A percentile compares a stretch with the other conserved stretches of the same genome.
Conservation (phyloP, 2,888 invertebrate species). For the Entomobrya multifasciata region DNA sequence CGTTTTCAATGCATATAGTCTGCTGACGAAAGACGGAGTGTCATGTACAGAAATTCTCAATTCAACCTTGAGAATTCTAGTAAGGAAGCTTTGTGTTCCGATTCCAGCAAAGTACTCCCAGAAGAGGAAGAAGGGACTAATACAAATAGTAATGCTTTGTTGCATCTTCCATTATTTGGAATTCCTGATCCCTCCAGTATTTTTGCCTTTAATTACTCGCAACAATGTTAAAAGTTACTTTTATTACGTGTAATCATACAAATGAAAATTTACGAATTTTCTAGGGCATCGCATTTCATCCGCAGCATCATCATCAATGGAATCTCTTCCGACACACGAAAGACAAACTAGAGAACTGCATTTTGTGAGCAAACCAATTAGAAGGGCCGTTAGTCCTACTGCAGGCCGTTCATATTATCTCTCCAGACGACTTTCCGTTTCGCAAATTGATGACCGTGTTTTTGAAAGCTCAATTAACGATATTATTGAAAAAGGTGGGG, state of each 20-base stretch:
- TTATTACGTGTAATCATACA: too few relatives aligned
- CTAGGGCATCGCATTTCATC: neutral
- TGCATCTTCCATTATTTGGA: constrained; percentile 42
- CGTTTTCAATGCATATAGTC: too few relatives aligned
- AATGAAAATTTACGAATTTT: too few relatives aligned
- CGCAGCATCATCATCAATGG: constrained; percentile 2
- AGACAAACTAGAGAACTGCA: neutral
- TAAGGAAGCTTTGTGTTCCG: constrained; percentile 36
- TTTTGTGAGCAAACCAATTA: too few relatives aligned
- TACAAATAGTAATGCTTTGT: neutral
- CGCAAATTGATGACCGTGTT: constrained; percentile 22
- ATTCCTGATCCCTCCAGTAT: constrained; percentile 33
- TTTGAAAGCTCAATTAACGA: constrained; percentile 46
- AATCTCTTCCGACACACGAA: neutral
- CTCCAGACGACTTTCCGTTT: neutral
- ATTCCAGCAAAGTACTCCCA: neutral
- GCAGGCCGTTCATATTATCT: neutral
- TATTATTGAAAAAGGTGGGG: constrained; percentile 58
- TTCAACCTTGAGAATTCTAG: constrained; percentile 56
- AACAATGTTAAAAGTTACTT: too few relatives aligned
- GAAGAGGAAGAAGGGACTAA: too few relatives aligned
- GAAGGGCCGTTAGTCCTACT: neutral
- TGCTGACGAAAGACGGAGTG: constrained; percentile 24
- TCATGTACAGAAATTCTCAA: constrained; percentile 47
- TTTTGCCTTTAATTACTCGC: too few relatives aligned